Conservation (phyloP, 2,113 vertebrate species). For the Hipposideros armiger region DNA sequence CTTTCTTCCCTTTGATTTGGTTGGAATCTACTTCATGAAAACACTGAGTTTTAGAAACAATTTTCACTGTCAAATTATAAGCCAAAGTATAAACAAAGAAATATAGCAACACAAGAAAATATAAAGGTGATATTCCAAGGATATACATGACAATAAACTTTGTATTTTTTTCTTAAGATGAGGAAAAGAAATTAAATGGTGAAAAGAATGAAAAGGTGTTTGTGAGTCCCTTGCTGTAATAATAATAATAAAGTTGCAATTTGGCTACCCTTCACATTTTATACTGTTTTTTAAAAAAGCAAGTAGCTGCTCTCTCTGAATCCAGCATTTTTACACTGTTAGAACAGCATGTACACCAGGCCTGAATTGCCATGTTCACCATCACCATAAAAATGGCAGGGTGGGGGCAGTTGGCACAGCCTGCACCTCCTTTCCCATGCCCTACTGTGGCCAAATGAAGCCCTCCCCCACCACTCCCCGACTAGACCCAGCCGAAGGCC, state of each 20-base stretch:
- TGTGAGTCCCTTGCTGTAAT: neutral
- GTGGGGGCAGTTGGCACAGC: constrained; percentile 51
- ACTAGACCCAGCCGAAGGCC: neutral
- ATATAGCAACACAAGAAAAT: neutral
- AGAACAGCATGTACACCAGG: constrained; percentile 74
- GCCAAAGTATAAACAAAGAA: neutral
- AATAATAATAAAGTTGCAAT: neutral
- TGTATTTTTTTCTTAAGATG: neutral
- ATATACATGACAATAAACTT: neutral
- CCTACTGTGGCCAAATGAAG: neutral
- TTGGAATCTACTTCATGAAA: neutral
- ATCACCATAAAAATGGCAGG: constrained; percentile 79
- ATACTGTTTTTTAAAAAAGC: constrained; percentile 5
- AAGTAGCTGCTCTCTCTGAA: neutral
- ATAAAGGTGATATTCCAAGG: neutral
- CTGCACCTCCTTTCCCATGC: neutral
- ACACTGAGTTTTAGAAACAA: neutral
- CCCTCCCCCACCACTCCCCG: neutral
- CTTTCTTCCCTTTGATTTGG: neutral
- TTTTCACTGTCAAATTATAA: constrained; percentile 36
- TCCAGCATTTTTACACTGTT: neutral
- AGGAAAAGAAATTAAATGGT: neutral
- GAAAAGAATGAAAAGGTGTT: neutral
- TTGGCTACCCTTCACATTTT: neutral
- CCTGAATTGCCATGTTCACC: constrained; percentile 74